phyloP scores from a whole-genome alignment of 2,113 vertebrate genomes.

The Passer domesticus region DNA sequence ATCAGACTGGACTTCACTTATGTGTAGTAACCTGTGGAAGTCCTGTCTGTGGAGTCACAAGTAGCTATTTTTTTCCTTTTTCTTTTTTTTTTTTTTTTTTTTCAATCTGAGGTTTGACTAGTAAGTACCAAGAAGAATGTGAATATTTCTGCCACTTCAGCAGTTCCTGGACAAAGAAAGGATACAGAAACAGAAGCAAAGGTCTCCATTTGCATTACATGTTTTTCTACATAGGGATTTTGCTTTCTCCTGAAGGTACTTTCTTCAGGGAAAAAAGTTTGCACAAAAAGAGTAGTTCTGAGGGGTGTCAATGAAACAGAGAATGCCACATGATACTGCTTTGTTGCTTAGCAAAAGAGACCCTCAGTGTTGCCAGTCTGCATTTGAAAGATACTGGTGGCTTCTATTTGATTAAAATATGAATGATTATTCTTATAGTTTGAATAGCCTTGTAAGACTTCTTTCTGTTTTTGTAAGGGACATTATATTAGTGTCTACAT shows the following conservation, averaged over 20 bases:
- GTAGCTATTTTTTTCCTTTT: background rate
- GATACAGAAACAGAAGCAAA: background rate
- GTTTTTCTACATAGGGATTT: background rate
- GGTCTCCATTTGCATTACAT: background rate
- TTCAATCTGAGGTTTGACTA: background rate
- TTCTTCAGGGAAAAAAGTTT: background rate
- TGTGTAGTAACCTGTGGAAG: background rate
- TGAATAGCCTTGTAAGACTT: background rate
- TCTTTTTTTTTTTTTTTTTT: background rate
- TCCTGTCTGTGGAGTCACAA: background rate
- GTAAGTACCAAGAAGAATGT: background rate
- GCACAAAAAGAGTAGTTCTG: background rate
- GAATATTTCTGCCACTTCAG: background rate
- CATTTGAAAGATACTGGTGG: background rate
- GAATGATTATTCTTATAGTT: background rate
- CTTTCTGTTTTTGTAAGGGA: background rate
- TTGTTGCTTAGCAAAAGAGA: background rate
- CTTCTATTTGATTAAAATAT: background rate
- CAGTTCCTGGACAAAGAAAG: background rate
- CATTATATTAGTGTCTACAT: background rate
- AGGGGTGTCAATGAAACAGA: background rate
- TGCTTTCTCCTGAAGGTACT: background rate
- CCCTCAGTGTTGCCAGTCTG: background rate
- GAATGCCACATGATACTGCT: background rate
- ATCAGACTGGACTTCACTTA: background rate